Conservation (phyloP, 2,888 invertebrate genomes). For the Liposcelis brunnea region DNA sequence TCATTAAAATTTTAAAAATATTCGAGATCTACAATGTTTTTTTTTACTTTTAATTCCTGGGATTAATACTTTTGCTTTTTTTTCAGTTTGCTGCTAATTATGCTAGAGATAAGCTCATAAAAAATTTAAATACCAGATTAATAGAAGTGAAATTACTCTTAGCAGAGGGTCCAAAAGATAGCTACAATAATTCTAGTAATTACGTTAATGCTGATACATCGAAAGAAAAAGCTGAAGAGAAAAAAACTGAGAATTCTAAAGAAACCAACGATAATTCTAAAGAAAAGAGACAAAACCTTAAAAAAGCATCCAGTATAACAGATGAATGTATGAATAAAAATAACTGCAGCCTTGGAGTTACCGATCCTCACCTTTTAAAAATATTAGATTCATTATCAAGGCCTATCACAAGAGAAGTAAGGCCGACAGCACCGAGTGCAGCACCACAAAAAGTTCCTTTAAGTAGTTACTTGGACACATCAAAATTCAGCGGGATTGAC, state of each 20-base stretch:
- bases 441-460: constrained; percentile 32
- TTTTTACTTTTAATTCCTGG: constrained; percentile 12
- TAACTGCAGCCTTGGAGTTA: constrained; percentile 32
- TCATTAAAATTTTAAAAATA: too few relatives aligned
- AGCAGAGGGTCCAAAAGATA: constrained; percentile 24
- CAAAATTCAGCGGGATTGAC: constrained; percentile 47
- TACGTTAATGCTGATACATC: background rate
- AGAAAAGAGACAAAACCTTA: constrained; percentile 45
- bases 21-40: too few relatives aligned
- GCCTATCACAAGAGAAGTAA: constrained; percentile 41
- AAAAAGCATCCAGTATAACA: constrained; percentile 42
- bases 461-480: constrained; percentile 39
- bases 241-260: constrained; percentile 25
- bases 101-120: constrained; percentile 72
- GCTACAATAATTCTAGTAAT: background rate
- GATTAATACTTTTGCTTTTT: constrained; percentile 13
- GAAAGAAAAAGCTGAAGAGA: constrained; percentile 28
- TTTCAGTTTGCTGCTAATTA: constrained; percentile 72
- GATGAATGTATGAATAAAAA: constrained; percentile 32
- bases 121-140: constrained; percentile 59
- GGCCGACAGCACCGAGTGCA: constrained; percentile 27
- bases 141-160: constrained; percentile 52
- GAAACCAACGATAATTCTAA: constrained; percentile 17
- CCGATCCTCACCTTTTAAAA: constrained; percentile 47
- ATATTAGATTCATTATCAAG: constrained; percentile 43